These are phyloP conservation scores for Sinhomidia bicolor DNA, from an alignment of 2,888 invertebrate species.

Conservation along the genomic window DNA sequence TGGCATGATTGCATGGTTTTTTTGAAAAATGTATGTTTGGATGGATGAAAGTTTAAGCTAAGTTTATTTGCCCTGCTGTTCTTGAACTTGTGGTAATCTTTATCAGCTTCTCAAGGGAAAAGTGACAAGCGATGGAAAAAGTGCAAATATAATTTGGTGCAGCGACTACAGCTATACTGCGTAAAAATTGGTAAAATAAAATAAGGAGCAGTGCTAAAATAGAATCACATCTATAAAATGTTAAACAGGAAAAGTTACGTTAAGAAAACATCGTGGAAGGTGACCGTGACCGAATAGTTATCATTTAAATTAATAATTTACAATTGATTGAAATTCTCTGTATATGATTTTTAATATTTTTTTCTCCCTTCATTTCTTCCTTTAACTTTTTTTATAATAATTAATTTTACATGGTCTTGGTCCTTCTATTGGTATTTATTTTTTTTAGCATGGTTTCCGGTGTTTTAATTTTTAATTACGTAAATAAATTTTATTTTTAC, in stretches of 20 bases:
- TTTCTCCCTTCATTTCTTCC: conserved; percentile 20
- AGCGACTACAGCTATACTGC: too few species aligned
- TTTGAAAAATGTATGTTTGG: background rate
- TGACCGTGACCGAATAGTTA: conserved; percentile 36
- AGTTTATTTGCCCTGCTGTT: conserved; percentile 49
- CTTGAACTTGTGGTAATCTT: conserved; percentile 50
- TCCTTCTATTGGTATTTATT: background rate
- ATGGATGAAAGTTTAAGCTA: background rate
- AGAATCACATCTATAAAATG: background rate
- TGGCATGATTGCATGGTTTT: conserved; percentile 39
- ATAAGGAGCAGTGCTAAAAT: background rate
- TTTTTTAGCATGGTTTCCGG: conserved; percentile 32
- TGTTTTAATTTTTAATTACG: conserved; percentile 71
- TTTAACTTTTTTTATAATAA: background rate
- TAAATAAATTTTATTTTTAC: conserved; percentile 44
- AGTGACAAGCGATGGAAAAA: background rate
- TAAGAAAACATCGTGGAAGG: conserved; percentile 70
- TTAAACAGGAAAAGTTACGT: conserved; percentile 65
- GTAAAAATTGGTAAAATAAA: too few species aligned
- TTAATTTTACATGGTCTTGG: background rate
- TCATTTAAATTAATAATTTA: too few species aligned
- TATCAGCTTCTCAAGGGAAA: background rate
- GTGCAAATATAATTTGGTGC: too few species aligned
- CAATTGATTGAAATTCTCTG: background rate
- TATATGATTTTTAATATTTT: too few species aligned